A percentile compares a stretch with the other conserved stretches of the same genome.
Evolutionary conservation across 2,113 vertebrate genomes (phyloP).

Genomic region (Lasiurus cinereus): DNA sequence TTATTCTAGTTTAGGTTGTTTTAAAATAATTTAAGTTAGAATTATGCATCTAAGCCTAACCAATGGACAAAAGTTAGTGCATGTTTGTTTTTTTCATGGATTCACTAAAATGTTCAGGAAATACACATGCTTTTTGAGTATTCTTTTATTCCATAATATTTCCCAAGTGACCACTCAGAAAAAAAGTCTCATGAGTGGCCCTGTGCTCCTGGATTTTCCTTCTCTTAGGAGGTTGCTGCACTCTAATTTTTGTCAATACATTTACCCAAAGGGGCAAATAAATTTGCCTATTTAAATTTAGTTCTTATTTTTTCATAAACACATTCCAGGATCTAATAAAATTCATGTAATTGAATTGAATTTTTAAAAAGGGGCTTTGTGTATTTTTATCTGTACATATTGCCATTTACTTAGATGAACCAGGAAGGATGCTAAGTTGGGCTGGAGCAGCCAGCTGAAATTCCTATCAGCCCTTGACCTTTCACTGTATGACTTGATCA

Average conservation of each 20-base stretch:
- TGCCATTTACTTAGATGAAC: not conserved
- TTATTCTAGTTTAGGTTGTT: constrained; percentile 25
- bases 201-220: not conserved
- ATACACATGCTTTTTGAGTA: not conserved
- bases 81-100: constrained; percentile 31
- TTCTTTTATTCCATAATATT: not conserved
- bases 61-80: not conserved
- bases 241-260: constrained; percentile 2
- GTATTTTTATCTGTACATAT: not conserved
- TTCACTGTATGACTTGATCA: not conserved
- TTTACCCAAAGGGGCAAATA: not conserved
- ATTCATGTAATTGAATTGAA: not conserved
- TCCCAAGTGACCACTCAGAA: not conserved
- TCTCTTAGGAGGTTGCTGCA: not conserved
- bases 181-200: not conserved
- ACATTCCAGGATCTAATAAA: not conserved
- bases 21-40: constrained; percentile 41
- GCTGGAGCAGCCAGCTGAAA: not conserved
- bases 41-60: no score
- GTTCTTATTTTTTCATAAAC: not conserved
- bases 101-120: constrained; percentile 30
- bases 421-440: not conserved
- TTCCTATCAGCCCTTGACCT: not conserved
- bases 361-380: not conserved
- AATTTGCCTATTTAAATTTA: not conserved